Evolutionary conservation across 1,140 invertebrate genomes (phyloP).

Genomic region (Leguminivora glycinivorella): DNA sequence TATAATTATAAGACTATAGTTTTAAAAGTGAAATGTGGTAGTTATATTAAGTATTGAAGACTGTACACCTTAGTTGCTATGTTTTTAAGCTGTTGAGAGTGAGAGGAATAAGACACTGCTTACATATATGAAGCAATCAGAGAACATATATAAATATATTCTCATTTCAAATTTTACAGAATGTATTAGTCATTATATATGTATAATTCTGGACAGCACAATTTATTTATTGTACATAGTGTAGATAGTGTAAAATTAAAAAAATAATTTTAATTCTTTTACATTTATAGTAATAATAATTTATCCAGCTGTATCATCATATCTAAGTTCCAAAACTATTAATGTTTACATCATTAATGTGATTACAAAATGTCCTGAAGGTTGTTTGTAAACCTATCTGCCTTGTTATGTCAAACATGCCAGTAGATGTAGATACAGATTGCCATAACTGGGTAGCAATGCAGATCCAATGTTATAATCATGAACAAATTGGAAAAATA

Average conservation of each 20-base stretch:
- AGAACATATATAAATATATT: neutral
- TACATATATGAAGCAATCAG: neutral
- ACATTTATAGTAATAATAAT: neutral
- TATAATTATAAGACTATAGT: neutral
- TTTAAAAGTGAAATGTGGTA: neutral
- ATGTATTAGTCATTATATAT: neutral
- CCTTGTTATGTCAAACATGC: no score
- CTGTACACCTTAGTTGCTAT: neutral
- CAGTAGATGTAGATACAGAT: no score
- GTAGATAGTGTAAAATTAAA: slow-evolving; percentile 11
- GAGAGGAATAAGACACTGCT: neutral
- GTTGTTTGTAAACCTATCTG: neutral
- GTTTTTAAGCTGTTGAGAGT: neutral
- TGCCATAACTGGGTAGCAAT: no score
- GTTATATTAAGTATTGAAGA: neutral
- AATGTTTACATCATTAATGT: neutral
- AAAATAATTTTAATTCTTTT: neutral
- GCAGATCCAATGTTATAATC: neutral
- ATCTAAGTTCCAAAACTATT: neutral
- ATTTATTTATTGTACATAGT: slow-evolving; percentile 8
- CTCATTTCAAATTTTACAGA: neutral
- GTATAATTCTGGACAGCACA: neutral
- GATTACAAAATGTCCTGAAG: neutral
- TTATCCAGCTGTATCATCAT: neutral
- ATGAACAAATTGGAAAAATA: neutral